Evolutionary conservation across 2,888 invertebrate genomes (phyloP).

Genomic region (Campaea margaritaria): DNA sequence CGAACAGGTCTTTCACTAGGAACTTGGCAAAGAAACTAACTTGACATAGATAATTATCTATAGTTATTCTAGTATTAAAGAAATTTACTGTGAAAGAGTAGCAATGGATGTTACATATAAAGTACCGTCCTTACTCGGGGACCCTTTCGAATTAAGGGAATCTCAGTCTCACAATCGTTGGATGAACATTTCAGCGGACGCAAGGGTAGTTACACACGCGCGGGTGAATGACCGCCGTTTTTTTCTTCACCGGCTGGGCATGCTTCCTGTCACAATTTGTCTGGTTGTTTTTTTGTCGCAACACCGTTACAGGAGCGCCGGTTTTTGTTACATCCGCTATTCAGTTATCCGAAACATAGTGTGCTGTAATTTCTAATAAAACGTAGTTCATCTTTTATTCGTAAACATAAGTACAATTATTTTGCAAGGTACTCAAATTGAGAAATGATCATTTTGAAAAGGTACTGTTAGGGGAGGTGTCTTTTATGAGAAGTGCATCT

Average conservation of each 20-base stretch:
- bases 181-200: conserved; percentile 43
- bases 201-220: conserved; percentile 58
- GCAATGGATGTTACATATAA: too few species aligned
- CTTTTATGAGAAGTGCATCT: too few species aligned
- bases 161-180: neutral
- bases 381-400: neutral
- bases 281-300: conserved; percentile 62
- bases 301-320: conserved; percentile 67
- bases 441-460: too few species aligned
- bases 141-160: neutral
- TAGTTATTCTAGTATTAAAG: too few species aligned
- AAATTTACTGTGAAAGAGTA: too few species aligned
- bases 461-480: too few species aligned
- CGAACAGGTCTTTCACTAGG: too few species aligned
- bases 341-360: conserved; percentile 22
- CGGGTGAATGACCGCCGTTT: conserved; percentile 71
- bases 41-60: too few species aligned
- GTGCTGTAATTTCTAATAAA: conserved; percentile 15
- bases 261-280: conserved; percentile 82
- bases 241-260: conserved; percentile 76
- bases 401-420: neutral
- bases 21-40: too few species aligned
- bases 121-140: too few species aligned
- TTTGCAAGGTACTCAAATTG: too few species aligned
- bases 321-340: conserved; percentile 56